Conservation (phyloP, 2,888 invertebrate species). For the Anoncus sp. region DNA sequence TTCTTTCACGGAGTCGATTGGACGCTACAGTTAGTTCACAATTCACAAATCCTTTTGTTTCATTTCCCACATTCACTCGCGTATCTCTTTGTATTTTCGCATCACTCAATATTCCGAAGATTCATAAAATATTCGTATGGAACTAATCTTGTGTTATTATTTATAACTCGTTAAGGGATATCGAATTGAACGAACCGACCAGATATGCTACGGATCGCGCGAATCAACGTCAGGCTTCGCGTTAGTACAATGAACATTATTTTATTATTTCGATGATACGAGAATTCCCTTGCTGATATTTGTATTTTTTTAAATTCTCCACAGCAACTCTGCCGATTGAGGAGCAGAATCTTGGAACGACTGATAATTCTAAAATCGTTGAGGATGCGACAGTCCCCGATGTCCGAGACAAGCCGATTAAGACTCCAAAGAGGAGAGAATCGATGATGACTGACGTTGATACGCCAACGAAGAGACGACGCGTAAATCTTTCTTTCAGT, state of each 20-base stretch:
- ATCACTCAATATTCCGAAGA: background rate
- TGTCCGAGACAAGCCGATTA: background rate
- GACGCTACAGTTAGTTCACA: slow-evolving; percentile 31
- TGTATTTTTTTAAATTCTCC: background rate
- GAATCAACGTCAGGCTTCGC: background rate
- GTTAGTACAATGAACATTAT: slow-evolving; percentile 4
- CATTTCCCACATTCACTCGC: background rate
- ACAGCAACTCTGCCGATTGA: background rate
- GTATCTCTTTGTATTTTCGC: background rate
- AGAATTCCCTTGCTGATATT: background rate
- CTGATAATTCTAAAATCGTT: too few species aligned
- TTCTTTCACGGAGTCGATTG: slow-evolving; percentile 27
- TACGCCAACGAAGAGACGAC: slow-evolving; percentile 57
- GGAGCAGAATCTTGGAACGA: background rate
- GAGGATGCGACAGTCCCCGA: background rate
- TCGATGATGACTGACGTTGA: slow-evolving; percentile 15
- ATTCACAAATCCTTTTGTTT: slow-evolving; percentile 2
- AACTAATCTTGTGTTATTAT: background rate
- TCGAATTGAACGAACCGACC: slow-evolving; percentile 18
- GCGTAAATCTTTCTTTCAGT: slow-evolving; percentile 34
- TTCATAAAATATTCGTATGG: background rate
- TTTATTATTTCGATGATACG: background rate
- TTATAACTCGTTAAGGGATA: background rate
- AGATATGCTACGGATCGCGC: background rate
- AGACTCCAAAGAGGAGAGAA: slow-evolving; percentile 46